A percentile compares a stretch with the other conserved stretches of the same genome.
Conservation (phyloP, 2,888 invertebrate species). For the Drosophila mimetica region DNA sequence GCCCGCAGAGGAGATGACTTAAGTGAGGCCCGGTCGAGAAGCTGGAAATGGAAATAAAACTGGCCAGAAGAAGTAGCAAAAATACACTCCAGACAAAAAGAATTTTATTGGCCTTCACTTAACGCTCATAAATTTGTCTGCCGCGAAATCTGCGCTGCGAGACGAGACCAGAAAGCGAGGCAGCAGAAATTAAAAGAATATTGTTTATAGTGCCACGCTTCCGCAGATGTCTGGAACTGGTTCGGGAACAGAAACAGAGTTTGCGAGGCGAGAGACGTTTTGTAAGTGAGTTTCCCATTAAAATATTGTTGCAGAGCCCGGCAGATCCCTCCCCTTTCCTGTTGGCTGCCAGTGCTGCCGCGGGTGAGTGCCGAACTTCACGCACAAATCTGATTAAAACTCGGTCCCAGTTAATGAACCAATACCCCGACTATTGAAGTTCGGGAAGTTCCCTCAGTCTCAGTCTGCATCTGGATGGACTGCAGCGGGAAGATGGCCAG, state of each 20-base stretch:
- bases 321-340: slow-evolving; percentile 66
- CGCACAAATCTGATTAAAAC: slow-evolving; percentile 73
- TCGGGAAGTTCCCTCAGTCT: too few relatives aligned
- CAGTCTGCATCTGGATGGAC: slow-evolving; percentile 11
- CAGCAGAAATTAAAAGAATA: slow-evolving; percentile 51
- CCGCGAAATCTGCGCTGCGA: slow-evolving; percentile 37
- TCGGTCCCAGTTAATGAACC: slow-evolving; percentile 49
- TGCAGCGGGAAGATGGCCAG: slow-evolving; percentile 22
- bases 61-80: slow-evolving; percentile 38
- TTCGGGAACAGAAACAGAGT: slow-evolving; percentile 49
- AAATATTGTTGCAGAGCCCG: slow-evolving; percentile 31
- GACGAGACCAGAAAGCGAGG: slow-evolving; percentile 38
- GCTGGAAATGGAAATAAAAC: slow-evolving; percentile 46
- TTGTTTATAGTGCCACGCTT: slow-evolving; percentile 72
- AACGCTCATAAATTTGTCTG: slow-evolving; percentile 80
- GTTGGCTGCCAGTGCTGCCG: slow-evolving; percentile 39
- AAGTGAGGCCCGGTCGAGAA: slow-evolving; percentile 27
- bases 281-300: slow-evolving; percentile 43
- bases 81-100: slow-evolving; percentile 67
- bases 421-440: slow-evolving; percentile 22
- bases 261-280: slow-evolving; percentile 19
- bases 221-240: slow-evolving; percentile 68
- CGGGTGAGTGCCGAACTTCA: slow-evolving; percentile 53
- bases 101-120: slow-evolving; percentile 81
- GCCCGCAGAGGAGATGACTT: slow-evolving; percentile 29